Conservation (phyloP, 2,113 vertebrate genomes). For the Haplochromis vanheusdeni region DNA sequence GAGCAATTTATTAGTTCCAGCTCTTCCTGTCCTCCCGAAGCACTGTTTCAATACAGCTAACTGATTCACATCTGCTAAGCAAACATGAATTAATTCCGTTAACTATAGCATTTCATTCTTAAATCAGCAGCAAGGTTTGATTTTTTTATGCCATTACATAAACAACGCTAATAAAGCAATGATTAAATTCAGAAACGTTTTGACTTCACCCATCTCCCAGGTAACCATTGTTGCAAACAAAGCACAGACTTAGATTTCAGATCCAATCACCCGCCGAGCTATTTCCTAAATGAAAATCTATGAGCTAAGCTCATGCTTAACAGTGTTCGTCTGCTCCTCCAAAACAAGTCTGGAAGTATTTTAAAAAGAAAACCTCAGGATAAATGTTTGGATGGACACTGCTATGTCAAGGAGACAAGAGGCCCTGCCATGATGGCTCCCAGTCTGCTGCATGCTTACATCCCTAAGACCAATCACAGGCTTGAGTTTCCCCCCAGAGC, state of each 20-base stretch:
- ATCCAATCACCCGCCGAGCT: constrained; percentile 3
- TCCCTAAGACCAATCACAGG: constrained; percentile 49
- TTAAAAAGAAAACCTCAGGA: constrained; percentile 43
- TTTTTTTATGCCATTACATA: constrained; percentile 14
- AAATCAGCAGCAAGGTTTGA: constrained; percentile 1
- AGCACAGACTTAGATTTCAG: constrained; percentile 8
- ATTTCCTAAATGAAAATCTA: constrained; percentile 28
- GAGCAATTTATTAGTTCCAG: constrained; percentile 34
- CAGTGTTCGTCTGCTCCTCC: constrained; percentile 15
- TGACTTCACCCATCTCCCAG: neutral
- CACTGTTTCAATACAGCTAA: constrained; percentile 10
- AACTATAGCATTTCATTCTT: constrained; percentile 1
- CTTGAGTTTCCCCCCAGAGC: constrained; percentile 51
- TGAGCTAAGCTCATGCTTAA: constrained; percentile 22
- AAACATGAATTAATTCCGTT: constrained; percentile 20
- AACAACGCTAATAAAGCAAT: constrained; percentile 15
- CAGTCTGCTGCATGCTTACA: constrained; percentile 33
- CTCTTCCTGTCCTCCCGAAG: neutral
- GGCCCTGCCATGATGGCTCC: constrained; percentile 23
- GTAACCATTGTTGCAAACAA: constrained; percentile 43
- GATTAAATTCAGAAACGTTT: constrained; percentile 11
- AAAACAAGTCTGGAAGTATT: constrained; percentile 62
- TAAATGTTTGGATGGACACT: constrained; percentile 47
- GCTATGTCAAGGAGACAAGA: constrained; percentile 44
- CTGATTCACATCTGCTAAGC: constrained; percentile 19